Conservation (phyloP, 1,140 invertebrate species). For the Telenomus remus region DNA sequence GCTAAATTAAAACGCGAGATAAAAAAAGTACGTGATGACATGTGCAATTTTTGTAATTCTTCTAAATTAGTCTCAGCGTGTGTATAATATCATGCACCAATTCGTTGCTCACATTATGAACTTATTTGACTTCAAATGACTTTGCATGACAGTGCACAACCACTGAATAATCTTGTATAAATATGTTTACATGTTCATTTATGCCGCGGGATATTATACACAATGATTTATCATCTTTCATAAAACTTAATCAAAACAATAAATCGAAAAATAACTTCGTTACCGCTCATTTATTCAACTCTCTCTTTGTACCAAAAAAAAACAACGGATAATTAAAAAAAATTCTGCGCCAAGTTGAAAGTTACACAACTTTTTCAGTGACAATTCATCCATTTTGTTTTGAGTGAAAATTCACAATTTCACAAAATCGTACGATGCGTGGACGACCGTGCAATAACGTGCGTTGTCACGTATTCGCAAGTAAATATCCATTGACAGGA, state of each 20-base stretch:
- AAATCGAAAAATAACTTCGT: neutral
- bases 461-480: conserved; percentile 51
- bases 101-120: conserved; percentile 39
- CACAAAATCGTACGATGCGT: conserved; percentile 51
- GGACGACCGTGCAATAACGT: conserved; percentile 49
- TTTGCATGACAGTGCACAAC: conserved; percentile 47
- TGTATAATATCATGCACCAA: conserved; percentile 36
- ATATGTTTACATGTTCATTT: conserved; percentile 53
- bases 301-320: too few species aligned
- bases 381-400: neutral
- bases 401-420: conserved; percentile 41
- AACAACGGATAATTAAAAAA: too few species aligned
- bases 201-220: conserved; percentile 22
- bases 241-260: conserved; percentile 15
- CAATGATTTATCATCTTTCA: conserved; percentile 22
- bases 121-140: conserved; percentile 52
- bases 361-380: too few species aligned
- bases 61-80: conserved; percentile 31
- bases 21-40: conserved; percentile 39
- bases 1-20: neutral
- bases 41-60: conserved; percentile 41
- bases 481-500: conserved; percentile 54
- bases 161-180: conserved; percentile 51
- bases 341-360: too few species aligned
- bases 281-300: neutral